Evolutionary conservation across 2,888 invertebrate species (phyloP), one percentile per base, ranked within the genome.

Genomic region (Lithophane semibrunnea): DNA sequence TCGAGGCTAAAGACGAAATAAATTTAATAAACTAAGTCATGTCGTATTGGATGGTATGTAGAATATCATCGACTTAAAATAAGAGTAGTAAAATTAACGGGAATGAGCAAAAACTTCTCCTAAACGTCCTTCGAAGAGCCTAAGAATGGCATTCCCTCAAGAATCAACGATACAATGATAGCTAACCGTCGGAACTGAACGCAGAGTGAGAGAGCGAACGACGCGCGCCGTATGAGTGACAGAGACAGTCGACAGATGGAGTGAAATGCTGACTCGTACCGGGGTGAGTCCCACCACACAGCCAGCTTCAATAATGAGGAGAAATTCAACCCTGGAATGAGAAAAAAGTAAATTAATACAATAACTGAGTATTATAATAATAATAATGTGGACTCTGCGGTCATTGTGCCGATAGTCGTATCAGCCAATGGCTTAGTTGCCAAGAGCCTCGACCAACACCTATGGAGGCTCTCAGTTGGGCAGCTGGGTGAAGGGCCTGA

Each of bases 191-290:
- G 86, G 87, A 92, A 93, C 91, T 88, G 90, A 92, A 90, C 77
- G 85, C 74, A 93, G 92, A 92, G 92, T 93, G 94, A 94, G 94
- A 95, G 90, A 93, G 92, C 91, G 88, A 92, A 92, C 92, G 92
- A 92, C 91, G 78, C 84, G 85, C 89, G 93, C 90, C 94, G 92
- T 90, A 90, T 91, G 94, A 94, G 94, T 92, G 95, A 96, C 92
- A 95, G 94, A 93, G 94, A 95, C 92, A 94, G 94, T 91, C 94
- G 93, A 94, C 90, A 94, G 93, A 90, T 93, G 93, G 92, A 93
- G 93, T 88, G 86, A 90, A 87, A 87, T 86, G 88, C 86, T 86
- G 84, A 86, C 91, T 80, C 90, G 89, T 67, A 75, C 72, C 81
- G 73, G 70, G 79, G 65, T n/a, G 42, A 79, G 85, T 81, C 87